Conservation (phyloP, 2,797 vertebrate genomes). For the Catostomus latipinnis region DNA sequence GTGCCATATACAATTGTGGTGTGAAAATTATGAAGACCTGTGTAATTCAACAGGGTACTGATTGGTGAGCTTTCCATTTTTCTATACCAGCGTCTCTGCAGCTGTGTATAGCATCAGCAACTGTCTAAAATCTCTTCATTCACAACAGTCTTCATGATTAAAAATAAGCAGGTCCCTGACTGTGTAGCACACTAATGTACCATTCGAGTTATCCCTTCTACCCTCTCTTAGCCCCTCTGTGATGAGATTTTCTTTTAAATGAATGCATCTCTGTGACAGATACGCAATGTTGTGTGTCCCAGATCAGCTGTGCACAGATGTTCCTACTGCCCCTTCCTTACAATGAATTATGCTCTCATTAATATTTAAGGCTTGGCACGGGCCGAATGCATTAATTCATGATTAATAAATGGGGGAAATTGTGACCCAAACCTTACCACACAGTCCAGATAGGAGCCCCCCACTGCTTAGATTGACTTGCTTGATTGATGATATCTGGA, state of each 20-base stretch:
- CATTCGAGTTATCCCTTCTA: constrained; percentile 9
- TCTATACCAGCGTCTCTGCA: neutral
- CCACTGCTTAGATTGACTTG: constrained; percentile 30
- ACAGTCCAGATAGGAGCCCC: constrained; percentile 29
- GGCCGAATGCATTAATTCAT: constrained; percentile 66
- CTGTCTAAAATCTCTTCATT: constrained; percentile 15
- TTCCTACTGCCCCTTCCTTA: constrained; percentile 47
- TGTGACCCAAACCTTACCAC: constrained; percentile 52
- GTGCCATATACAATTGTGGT: neutral
- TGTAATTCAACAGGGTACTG: constrained; percentile 15
- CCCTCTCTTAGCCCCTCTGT: constrained; percentile 34
- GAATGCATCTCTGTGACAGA: constrained; percentile 34
- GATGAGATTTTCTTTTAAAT: constrained; percentile 30
- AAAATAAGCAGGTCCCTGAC: constrained; percentile 31
- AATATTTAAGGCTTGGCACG: constrained; percentile 67
- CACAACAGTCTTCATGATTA: constrained; percentile 42
- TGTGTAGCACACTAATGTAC: constrained; percentile 25
- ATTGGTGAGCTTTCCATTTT: constrained; percentile 6
- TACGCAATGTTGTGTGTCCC: constrained; percentile 31
- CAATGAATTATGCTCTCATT: constrained; percentile 62
- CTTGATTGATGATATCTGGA: constrained; percentile 52
- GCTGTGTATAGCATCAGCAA: neutral
- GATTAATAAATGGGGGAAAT: constrained; percentile 66
- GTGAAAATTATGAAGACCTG: neutral
- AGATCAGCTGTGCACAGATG: constrained; percentile 55